phyloP scores from a whole-genome alignment of 2,113 vertebrate species.

The Mirza zaza region DNA sequence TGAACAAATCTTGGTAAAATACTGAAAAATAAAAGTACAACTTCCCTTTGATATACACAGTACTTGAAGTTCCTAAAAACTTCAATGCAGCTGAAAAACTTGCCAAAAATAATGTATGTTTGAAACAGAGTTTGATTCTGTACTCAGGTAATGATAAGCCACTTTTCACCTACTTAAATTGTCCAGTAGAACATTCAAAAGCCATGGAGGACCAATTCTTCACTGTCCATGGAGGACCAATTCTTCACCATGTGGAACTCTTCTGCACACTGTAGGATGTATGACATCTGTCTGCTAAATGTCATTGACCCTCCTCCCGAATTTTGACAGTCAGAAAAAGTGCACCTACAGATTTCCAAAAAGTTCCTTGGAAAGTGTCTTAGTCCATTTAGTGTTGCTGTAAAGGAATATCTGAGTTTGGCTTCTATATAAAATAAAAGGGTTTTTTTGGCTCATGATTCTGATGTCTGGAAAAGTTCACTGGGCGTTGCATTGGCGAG shows the following conservation, averaged over 20 bases:
- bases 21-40: not conserved
- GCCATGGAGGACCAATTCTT: not conserved
- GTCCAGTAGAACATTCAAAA: not conserved
- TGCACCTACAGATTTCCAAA: not conserved
- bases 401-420: no score
- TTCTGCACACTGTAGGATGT: not conserved
- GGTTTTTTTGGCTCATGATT: no score
- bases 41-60: not conserved
- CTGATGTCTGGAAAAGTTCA: no score
- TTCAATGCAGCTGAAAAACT: not conserved
- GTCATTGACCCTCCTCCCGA: not conserved
- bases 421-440: no score
- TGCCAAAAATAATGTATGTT: not conserved
- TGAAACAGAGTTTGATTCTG: not conserved
- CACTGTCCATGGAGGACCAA: not conserved
- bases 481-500: no score
- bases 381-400: no score
- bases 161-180: not conserved
- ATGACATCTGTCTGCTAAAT: not conserved
- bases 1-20: not conserved
- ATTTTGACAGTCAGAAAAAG: not conserved
- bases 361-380: not conserved
- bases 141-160: not conserved
- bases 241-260: not conserved
- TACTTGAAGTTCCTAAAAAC: slow-evolving; percentile 20